Percentiles rank a stretch among this genome's conserved stretches.
phyloP scores from a whole-genome alignment of 2,797 vertebrate species.

The Caiman crocodilus region DNA sequence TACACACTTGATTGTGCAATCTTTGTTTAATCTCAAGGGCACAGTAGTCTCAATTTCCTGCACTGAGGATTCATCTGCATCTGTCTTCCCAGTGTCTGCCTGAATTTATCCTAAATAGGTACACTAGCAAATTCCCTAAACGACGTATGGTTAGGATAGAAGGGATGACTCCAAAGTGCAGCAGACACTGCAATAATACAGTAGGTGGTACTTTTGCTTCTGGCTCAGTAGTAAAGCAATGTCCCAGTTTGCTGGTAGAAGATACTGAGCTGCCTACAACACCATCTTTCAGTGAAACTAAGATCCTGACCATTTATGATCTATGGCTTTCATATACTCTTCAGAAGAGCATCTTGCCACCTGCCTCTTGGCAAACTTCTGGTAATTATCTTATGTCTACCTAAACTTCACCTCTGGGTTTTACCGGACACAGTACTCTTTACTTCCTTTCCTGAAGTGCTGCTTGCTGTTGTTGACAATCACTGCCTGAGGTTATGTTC shows the following conservation, averaged over 20 bases:
- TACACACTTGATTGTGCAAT: accelerated
- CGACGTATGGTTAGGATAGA: background rate
- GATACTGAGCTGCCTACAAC: background rate
- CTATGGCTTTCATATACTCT: background rate
- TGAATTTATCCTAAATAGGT: background rate
- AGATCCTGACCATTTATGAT: background rate
- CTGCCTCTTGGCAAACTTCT: background rate
- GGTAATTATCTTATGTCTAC: background rate
- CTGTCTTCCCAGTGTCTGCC: background rate
- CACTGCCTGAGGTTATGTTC: background rate
- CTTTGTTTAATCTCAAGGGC: background rate
- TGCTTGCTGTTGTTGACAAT: background rate
- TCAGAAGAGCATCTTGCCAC: background rate
- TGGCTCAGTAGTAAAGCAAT: background rate
- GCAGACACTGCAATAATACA: background rate
- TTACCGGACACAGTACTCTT: background rate
- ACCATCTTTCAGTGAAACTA: background rate
- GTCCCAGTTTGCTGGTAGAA: background rate
- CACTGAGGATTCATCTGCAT: accelerated
- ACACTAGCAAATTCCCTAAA: background rate
- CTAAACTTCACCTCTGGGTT: background rate
- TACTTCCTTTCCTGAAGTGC: background rate
- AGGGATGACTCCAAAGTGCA: background rate
- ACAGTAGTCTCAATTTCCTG: background rate
- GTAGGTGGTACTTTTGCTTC: background rate